A percentile compares a stretch with the other conserved stretches of the same genome.
These are phyloP conservation scores for Geophilus truncorum DNA, from an alignment of 2,888 invertebrate genomes.

Conservation along the genomic window DNA sequence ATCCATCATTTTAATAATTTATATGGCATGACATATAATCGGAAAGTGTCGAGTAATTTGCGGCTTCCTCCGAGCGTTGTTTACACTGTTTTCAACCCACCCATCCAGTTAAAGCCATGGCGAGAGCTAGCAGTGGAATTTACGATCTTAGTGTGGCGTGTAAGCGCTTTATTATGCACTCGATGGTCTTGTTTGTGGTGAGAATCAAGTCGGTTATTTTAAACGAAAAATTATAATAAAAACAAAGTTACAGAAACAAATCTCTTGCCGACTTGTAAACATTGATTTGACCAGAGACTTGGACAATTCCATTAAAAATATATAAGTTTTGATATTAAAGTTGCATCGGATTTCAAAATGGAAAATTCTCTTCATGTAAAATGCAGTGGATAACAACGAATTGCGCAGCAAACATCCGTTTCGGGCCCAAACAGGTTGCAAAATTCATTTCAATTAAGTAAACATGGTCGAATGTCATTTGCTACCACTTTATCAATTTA, in stretches of 20 bases:
- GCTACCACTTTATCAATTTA: background rate
- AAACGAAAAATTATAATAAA: background rate
- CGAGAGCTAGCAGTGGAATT: constrained; percentile 6
- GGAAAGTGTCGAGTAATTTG: constrained; percentile 27
- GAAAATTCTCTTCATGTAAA: too few species aligned
- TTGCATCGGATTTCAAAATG: too few species aligned
- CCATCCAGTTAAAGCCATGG: background rate
- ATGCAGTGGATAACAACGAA: background rate
- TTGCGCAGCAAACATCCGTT: too few species aligned
- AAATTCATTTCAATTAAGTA: background rate
- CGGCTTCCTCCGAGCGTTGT: constrained; percentile 13
- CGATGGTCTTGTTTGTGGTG: constrained; percentile 23
- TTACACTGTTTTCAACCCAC: constrained; percentile 1
- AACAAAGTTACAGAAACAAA: background rate
- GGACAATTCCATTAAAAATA: too few species aligned
- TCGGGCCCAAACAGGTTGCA: background rate
- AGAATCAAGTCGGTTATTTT: background rate
- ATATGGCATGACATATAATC: background rate
- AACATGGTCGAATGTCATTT: background rate
- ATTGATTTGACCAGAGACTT: too few species aligned
- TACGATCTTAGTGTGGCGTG: constrained; percentile 9
- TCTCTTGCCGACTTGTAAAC: background rate
- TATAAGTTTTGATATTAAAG: too few species aligned
- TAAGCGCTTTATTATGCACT: constrained; percentile 27
- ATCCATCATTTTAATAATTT: constrained; percentile 14